Conservation (phyloP, 2,888 invertebrate species). For the Cosmopolites sordidus region DNA sequence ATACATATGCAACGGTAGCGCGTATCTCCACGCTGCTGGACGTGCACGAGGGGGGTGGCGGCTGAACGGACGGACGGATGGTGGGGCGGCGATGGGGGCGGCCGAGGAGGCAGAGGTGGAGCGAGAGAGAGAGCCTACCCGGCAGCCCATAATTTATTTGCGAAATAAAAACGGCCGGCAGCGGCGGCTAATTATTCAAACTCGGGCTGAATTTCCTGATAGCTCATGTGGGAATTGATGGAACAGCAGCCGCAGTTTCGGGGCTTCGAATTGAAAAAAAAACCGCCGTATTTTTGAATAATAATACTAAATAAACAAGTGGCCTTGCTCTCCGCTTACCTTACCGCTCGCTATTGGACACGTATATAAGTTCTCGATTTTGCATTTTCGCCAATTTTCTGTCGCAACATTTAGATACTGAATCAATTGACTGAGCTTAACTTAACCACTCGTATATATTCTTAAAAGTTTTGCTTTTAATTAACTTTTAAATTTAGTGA, state of each 20-base stretch:
- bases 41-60: conserved; percentile 1
- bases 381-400: too few relatives aligned
- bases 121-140: neutral
- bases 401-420: too few relatives aligned
- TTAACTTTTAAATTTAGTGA: too few relatives aligned
- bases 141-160: conserved; percentile 26
- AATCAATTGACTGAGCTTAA: too few relatives aligned
- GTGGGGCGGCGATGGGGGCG: conserved; percentile 11
- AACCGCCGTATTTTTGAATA: conserved; percentile 21
- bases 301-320: conserved; percentile 25
- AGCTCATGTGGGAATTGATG: conserved; percentile 25
- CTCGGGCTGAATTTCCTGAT: conserved; percentile 30
- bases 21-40: conserved; percentile 18
- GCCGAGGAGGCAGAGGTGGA: conserved; percentile 13
- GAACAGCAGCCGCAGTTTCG: conserved; percentile 6
- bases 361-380: too few relatives aligned
- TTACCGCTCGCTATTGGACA: too few relatives aligned
- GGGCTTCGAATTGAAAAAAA: conserved; percentile 11
- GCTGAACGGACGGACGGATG: conserved; percentile 18
- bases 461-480: too few relatives aligned
- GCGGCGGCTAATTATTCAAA: conserved; percentile 29
- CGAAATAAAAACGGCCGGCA: conserved; percentile 30
- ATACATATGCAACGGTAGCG: conserved; percentile 27
- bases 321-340: neutral
- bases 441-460: too few relatives aligned